Conservation (phyloP, 2,888 invertebrate genomes). For the Drosophila buzzatii region DNA sequence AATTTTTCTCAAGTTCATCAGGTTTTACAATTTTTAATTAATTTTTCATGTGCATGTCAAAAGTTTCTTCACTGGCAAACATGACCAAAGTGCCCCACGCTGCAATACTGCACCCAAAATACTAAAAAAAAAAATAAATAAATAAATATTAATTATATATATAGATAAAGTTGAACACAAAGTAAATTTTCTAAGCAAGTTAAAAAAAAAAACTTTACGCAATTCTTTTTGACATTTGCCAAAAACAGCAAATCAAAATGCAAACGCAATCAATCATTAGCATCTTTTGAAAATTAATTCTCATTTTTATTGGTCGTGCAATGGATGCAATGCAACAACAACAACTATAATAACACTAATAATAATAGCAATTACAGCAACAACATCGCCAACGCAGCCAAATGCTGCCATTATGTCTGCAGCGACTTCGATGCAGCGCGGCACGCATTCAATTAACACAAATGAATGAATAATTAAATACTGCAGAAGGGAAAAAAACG, state of each 20-base stretch:
- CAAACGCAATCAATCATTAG: constrained; percentile 77
- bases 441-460: constrained; percentile 79
- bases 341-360: constrained; percentile 6
- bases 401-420: constrained; percentile 79
- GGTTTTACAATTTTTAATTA: constrained; percentile 11
- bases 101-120: constrained; percentile 50
- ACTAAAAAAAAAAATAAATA: neutral
- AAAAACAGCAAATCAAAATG: constrained; percentile 44
- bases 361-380: constrained; percentile 27
- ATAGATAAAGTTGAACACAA: constrained; percentile 6
- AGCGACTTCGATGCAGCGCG: constrained; percentile 43
- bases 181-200: constrained; percentile 8
- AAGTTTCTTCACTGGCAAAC: constrained; percentile 6
- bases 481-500: constrained; percentile 24
- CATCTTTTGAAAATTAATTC: constrained; percentile 75
- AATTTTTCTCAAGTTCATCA: neutral
- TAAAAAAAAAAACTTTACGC: constrained; percentile 44
- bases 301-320: constrained; percentile 55
- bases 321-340: constrained; percentile 42
- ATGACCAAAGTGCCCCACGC: constrained; percentile 17
- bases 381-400: constrained; percentile 60
- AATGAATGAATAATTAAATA: constrained; percentile 73
- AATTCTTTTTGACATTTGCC: constrained; percentile 68
- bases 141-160: neutral
- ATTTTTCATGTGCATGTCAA: constrained; percentile 24